Evolutionary conservation across 2,113 vertebrate species (phyloP).

Genomic region (Rhinoderma darwinii): DNA sequence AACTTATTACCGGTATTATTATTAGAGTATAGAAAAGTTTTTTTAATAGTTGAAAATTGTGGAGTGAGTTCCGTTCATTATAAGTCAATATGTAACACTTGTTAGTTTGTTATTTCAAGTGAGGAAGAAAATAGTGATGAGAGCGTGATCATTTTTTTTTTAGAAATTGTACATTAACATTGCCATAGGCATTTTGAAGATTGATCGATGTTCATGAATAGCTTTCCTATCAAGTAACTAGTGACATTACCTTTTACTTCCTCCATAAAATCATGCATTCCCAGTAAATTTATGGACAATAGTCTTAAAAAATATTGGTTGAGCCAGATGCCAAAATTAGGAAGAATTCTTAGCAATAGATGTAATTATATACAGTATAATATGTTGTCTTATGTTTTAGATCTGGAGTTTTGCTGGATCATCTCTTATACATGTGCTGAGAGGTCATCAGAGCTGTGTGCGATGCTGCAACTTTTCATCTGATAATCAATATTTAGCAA

Average conservation of each 20-base stretch:
- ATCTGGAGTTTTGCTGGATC: conserved; percentile 84
- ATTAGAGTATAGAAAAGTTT: too few relatives aligned
- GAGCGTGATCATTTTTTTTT: too few relatives aligned
- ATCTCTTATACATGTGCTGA: conserved; percentile 74
- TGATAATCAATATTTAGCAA: conserved; percentile 79
- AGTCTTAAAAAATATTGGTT: background rate
- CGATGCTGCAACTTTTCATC: conserved; percentile 89
- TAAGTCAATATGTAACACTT: too few relatives aligned
- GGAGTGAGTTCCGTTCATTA: too few relatives aligned
- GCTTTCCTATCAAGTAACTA: background rate
- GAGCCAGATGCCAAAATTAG: background rate
- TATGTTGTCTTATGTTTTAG: conserved; percentile 66
- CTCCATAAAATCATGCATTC: background rate
- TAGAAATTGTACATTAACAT: too few relatives aligned
- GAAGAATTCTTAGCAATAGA: background rate
- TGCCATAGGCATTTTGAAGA: background rate
- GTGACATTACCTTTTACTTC: background rate
- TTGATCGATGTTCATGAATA: background rate
- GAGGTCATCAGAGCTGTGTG: conserved; percentile 87
- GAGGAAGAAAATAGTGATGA: too few relatives aligned
- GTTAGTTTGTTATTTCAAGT: too few relatives aligned
- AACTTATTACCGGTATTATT: too few relatives aligned
- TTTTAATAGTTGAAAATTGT: too few relatives aligned
- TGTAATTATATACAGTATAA: too few relatives aligned
- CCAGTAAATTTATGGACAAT: background rate